Evolutionary conservation across 1,140 invertebrate genomes (phyloP), one percentile per base, ranked within the genome.

Genomic region (Diprion similis): DNA sequence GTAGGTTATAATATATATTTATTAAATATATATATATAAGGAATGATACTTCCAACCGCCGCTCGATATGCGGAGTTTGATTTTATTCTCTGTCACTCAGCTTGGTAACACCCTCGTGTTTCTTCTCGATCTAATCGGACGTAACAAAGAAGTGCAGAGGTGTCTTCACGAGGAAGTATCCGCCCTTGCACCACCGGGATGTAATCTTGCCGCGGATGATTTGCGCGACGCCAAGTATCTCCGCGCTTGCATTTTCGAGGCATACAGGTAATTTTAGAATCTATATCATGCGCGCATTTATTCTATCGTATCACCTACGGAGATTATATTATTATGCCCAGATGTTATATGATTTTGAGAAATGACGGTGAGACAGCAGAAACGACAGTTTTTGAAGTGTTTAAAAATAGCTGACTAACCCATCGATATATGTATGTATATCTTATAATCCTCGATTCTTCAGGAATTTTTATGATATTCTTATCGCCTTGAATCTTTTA

Each of bases 221-320:
- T 83, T 97, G 2, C 86, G 90, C 3, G 90, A 91, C 51, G 91
- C 94, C 48, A 89, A 90, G 6, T 97, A 96, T 81, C 89, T 97
- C 0, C 93, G 93, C 78, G 96, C 96, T 2, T 97, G 95, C 78
- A 91, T 97, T 6, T 93, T 92, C 70, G 97, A 99, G 89, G 90
- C 94, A 0, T 97, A 97, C 82, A 89, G 89, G 89, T 89, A 79
- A 13, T 59, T 59, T 2, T 59, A 59, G 9, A 59, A 59, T 17
- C n/a, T 59, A 15, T 9, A 11, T 59, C 9, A 59, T 59, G 11
- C 51, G 9, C 7, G 4, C 11, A 15, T 59, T 59, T 37, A 37
- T 37, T 37, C 1, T 37, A 37, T 37, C 6, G 24, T 37, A 37
- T 37, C 24, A 37, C 6, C 24, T 37, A 37, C 24, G 2, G 24